Percentiles rank a stretch among this genome's conserved stretches.
phyloP scores from a whole-genome alignment of 35 echinoderm and acorn worm genomes.

The Apostichopus parvimensis region DNA sequence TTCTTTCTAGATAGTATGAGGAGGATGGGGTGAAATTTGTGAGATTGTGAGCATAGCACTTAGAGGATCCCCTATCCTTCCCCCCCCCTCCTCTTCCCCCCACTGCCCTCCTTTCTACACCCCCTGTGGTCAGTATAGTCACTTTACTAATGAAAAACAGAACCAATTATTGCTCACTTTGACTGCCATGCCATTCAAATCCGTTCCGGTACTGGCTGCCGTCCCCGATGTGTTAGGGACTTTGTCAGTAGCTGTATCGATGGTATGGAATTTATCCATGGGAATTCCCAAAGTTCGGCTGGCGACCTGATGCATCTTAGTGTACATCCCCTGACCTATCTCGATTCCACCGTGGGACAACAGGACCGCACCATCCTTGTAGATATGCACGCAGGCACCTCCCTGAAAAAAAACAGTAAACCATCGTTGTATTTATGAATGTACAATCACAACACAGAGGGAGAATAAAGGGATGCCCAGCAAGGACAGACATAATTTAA shows the following conservation, averaged over 20 bases:
- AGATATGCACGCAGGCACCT: conserved; percentile 79
- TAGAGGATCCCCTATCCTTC: too few species aligned
- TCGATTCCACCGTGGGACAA: conserved; percentile 79
- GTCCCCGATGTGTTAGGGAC: conserved; percentile 86
- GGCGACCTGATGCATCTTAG: conserved; percentile 89
- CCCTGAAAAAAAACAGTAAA: conserved; percentile 33
- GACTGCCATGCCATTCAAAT: conserved; percentile 83
- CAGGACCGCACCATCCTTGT: conserved; percentile 80
- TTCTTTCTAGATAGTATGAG: too few species aligned
- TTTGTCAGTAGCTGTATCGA: conserved; percentile 72
- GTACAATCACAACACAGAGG: too few species aligned
- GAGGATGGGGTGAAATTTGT: too few species aligned
- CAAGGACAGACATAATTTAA: too few species aligned
- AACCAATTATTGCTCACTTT: conserved; percentile 55
- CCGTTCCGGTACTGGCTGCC: conserved; percentile 74
- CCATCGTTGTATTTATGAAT: too few species aligned
- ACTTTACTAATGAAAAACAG: too few species aligned
- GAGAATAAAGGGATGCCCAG: too few species aligned
- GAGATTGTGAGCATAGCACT: too few species aligned
- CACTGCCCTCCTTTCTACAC: too few species aligned
- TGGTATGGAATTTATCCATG: conserved; percentile 64
- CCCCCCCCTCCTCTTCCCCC: too few species aligned
- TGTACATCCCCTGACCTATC: conserved; percentile 89
- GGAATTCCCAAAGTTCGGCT: conserved; percentile 71
- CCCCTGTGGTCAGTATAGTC: too few species aligned